Conservation (phyloP, 1,140 invertebrate species). For the Helicoverpa armigera region DNA sequence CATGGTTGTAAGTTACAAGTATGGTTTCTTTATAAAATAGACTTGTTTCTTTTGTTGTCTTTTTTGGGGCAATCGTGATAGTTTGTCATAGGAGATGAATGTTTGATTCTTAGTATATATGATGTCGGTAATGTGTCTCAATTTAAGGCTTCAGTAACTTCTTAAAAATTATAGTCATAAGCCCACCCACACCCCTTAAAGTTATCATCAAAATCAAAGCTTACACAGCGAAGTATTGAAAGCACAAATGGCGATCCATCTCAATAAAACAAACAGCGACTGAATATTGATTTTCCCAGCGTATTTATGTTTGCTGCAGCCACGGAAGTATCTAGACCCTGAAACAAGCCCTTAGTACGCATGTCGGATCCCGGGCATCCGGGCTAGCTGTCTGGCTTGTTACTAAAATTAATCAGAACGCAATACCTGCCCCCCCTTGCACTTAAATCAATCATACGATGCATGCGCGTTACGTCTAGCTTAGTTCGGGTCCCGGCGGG, state of each 20-base stretch:
- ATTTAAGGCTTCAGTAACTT: not conserved
- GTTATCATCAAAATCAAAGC: not conserved
- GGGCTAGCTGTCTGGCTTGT: not conserved
- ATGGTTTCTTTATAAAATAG: too few species aligned
- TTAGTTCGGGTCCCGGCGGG: not conserved
- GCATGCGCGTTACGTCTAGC: constrained; percentile 43
- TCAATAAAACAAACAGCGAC: not conserved
- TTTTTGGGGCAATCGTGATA: too few species aligned
- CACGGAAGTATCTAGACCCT: constrained; percentile 8
- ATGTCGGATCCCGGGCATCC: constrained; percentile 20
- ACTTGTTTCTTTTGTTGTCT: too few species aligned
- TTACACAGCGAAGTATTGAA: not conserved
- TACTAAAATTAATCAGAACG: constrained; percentile 38
- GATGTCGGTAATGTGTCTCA: too few species aligned
- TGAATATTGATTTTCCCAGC: constrained; percentile 17
- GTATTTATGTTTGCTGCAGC: constrained; percentile 11
- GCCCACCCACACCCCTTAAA: not conserved
- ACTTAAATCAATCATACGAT: constrained; percentile 50
- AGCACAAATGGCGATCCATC: not conserved
- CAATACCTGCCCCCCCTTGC: constrained; percentile 34
- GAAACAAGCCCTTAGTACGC: constrained; percentile 30
- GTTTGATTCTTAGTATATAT: too few species aligned
- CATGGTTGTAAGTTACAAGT: too few species aligned
- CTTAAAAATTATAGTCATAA: not conserved
- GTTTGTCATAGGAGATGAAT: too few species aligned